Base-by-base conservation (phyloP, 2,888 invertebrate species). In the Tuta absoluta region DNA sequence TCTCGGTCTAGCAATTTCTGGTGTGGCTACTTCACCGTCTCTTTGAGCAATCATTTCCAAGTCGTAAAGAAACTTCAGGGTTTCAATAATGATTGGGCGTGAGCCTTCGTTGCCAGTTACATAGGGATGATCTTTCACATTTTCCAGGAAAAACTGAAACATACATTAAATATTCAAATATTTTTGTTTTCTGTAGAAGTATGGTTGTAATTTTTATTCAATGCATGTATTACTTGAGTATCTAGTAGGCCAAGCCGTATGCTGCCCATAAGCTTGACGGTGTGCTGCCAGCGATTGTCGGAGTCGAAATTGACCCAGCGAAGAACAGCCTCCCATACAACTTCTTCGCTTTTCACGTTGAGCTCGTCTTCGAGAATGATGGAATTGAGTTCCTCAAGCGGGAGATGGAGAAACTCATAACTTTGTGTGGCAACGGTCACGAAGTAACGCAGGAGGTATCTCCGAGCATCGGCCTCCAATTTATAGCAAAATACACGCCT, bases 31-130 rank as follows among this genome's bases (percentile, higher is more conserved):
- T 88, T 96, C 96, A 8, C 95, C 95, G 69, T 96, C 95, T 79
- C 95, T 89, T 76, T 93, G 92, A 92, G 95, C 79, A 68, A 97
- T 96, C 94, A 97, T 96, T 88, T 98, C 98, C 78, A 98, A 92
- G 82, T 98, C 98, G 86, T 98, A 98, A 58, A 98, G 93, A 84
- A 98, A 98, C 80, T 96, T 96, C 48, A 98, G 89, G 0, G 98
- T 97, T 83, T 98, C 97, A 41, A 98, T 97, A 68, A 98, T 95
- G 69, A 98, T 94, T 0, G 98, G 97, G 17, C 96, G 94, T 71
- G 98, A 97, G 11, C 95, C 94, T 69, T 97, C 96, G 78, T 96
- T 95, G 62, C 95, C 95, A 12, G 94, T 93, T 0, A 98, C 97
- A 82, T 96, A 98, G 0, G 95, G 95, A 82, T 98, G 97, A 69